phyloP scores from a whole-genome alignment of 2,888 invertebrate genomes.

The Neuroscelio doddi region DNA sequence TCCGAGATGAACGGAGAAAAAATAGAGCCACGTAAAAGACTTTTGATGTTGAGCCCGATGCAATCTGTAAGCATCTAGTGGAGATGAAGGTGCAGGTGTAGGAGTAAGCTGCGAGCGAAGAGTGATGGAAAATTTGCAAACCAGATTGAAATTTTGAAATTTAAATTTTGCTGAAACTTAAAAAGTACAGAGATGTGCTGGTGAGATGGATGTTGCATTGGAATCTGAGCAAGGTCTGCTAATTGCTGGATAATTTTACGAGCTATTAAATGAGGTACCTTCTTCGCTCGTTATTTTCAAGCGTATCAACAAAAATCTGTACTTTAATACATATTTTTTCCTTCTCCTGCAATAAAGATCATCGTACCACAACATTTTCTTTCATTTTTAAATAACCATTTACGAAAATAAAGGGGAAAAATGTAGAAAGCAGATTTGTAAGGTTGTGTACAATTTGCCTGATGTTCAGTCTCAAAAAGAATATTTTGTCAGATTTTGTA shows the following conservation, averaged over 20 bases:
- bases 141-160: constrained; percentile 75
- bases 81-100: constrained; percentile 49
- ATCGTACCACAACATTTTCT: too few species aligned
- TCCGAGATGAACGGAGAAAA: constrained; percentile 49
- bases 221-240: constrained; percentile 59
- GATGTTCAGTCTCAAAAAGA: too few species aligned
- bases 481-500: background rate
- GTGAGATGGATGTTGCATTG: constrained; percentile 61
- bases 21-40: constrained; percentile 65
- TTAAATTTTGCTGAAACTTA: constrained; percentile 72
- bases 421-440: too few species aligned
- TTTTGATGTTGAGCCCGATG: constrained; percentile 66
- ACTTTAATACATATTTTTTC: background rate
- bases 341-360: background rate
- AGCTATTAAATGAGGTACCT: constrained; percentile 39
- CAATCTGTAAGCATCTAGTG: constrained; percentile 63
- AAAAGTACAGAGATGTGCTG: constrained; percentile 59
- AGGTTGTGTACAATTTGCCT: too few species aligned
- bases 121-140: constrained; percentile 72
- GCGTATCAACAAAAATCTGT: constrained; percentile 6
- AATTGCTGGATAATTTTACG: constrained; percentile 67
- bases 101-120: constrained; percentile 49
- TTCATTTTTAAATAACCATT: too few species aligned
- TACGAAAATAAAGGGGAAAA: too few species aligned
- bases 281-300: constrained; percentile 14